Percentiles rank a stretch among this genome's conserved stretches.
phyloP scores from a whole-genome alignment of 2,113 vertebrate species.

The Dicerorhinus sumatrensis region DNA sequence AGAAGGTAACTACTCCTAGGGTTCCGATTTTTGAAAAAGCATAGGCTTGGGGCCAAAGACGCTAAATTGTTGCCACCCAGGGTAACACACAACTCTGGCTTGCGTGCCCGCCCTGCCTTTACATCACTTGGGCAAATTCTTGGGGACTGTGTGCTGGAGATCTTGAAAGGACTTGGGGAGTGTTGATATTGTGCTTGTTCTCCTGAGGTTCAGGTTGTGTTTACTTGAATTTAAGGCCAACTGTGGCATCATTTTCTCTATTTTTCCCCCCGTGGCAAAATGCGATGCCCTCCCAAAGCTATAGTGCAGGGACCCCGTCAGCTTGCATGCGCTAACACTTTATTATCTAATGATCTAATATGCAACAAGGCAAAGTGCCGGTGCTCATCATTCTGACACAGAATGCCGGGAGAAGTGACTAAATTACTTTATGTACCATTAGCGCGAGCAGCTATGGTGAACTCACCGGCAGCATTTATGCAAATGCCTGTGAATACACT shows the following conservation, averaged over 20 bases:
- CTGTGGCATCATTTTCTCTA: slow-evolving; percentile 84
- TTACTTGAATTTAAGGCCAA: slow-evolving; percentile 82
- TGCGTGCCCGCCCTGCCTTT: neutral
- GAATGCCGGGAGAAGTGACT: slow-evolving; percentile 90
- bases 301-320: slow-evolving; percentile 88
- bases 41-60: neutral
- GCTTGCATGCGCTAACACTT: slow-evolving; percentile 89
- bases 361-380: slow-evolving; percentile 90
- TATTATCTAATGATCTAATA: slow-evolving; percentile 94
- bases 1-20: neutral
- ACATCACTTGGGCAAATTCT: neutral
- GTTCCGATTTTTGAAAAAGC: neutral
- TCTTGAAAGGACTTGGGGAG: neutral
- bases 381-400: slow-evolving; percentile 90
- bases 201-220: slow-evolving; percentile 68
- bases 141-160: neutral
- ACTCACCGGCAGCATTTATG: slow-evolving; percentile 90
- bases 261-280: slow-evolving; percentile 82
- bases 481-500: slow-evolving; percentile 89
- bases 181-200: neutral
- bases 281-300: slow-evolving; percentile 82
- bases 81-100: no score
- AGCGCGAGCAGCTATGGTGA: slow-evolving; percentile 87
- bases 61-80: neutral
- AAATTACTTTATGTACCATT: slow-evolving; percentile 93